Percentiles rank a stretch among this genome's conserved stretches.
Conservation (phyloP, 2,113 vertebrate species). For the Bubo blakistoni region DNA sequence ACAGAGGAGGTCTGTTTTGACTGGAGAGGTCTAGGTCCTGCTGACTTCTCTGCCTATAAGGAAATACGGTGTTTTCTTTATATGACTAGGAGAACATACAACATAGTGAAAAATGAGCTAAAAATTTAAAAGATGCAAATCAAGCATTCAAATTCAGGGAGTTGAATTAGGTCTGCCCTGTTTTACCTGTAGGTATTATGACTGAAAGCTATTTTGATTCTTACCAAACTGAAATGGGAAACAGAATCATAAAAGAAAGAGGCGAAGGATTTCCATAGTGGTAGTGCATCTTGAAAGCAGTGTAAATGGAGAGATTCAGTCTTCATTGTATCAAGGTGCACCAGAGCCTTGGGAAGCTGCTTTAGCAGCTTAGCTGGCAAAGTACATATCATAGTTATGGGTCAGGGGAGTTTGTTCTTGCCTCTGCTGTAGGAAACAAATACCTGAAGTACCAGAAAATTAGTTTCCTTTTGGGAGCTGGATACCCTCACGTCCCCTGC, state of each 20-base stretch:
- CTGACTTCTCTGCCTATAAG: neutral
- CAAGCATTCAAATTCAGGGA: neutral
- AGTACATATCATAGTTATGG: neutral
- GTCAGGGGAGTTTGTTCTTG: neutral
- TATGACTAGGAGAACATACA: neutral
- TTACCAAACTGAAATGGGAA: neutral
- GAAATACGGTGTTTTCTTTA: neutral
- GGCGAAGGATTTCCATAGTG: neutral
- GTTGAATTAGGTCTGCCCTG: neutral
- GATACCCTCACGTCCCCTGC: fast-evolving
- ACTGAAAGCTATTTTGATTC: neutral
- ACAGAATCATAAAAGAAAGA: neutral
- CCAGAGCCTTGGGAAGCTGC: neutral
- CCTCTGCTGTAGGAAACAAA: neutral
- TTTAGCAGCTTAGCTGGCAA: neutral
- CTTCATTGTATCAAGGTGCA: neutral
- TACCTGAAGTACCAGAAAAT: neutral
- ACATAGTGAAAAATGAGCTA: neutral
- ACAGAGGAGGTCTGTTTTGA: neutral
- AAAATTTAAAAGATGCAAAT: neutral
- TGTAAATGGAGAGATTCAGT: neutral
- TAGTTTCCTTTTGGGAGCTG: neutral
- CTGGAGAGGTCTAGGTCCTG: neutral
- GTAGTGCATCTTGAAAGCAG: neutral
- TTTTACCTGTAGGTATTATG: neutral